Base-by-base conservation (phyloP, 1,140 invertebrate species). In the Drosophila sulfurigaster region DNA sequence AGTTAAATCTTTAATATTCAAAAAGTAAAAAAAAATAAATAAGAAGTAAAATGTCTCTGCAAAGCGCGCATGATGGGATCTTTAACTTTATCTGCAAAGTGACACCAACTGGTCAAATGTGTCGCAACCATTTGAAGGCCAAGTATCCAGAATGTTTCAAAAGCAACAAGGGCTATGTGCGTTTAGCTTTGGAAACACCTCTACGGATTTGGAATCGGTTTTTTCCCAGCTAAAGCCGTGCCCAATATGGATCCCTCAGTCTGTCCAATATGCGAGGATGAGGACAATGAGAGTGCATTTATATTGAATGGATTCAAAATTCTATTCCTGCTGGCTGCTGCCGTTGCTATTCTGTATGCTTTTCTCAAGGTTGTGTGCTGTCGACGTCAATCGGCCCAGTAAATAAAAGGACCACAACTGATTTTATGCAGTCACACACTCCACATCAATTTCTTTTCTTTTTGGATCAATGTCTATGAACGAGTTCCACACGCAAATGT, bases 311-410 rank as follows among this genome's bases (percentile, higher is more conserved):
- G 43, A 30, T 57, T 68, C 20, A 68, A 62, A 45, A 13, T 45
- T 30, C 13, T 74, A 5, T 13, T 74, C 15, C 11, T 69, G 3
- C 32, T 74, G 4, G 71, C 65, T 1, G 20, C 59, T 49, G 59
- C 65, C 15, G 41, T 68, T 0, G 65, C 38, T 13, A 69, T 74
- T 48, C 35, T 74, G 3, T 74, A 69, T 62, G 71, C 48, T 10
- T 20, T 69, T 11, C 6, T 74, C 10, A 74, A 69, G 11, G 41
- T 35, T 5, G 20, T 16, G 8, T 32, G 38, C 7, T 41, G 62
- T 11, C 41, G 71, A 41, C 65, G 65, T 7, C 16, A 48, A 32
- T 38, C 51, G 8, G 7, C 10, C 1, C 38, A 38, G 8, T 68
- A 16, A n/a, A 30, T 3, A 10, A 20, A 13, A 13, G 11, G 15